Conservation (phyloP, 2,888 invertebrate genomes). For the Proisotoma minuta region DNA sequence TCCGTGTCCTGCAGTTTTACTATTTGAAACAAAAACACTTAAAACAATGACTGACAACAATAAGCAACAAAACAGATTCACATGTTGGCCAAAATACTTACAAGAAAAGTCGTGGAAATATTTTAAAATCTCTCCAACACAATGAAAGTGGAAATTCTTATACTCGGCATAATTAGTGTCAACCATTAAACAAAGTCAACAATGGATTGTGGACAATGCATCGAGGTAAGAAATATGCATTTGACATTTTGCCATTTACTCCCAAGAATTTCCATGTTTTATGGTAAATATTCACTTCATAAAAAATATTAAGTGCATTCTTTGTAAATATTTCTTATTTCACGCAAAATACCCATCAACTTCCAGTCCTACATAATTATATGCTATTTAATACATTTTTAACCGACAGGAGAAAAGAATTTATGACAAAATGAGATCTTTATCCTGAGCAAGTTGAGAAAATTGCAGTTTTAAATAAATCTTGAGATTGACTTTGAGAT, state of each 20-base stretch:
- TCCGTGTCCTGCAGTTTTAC: slow-evolving; percentile 8
- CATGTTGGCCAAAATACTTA: too few species aligned
- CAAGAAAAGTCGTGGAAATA: too few species aligned
- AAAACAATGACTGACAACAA: too few species aligned
- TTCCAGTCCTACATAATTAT: neutral
- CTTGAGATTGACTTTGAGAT: neutral
- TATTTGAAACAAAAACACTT: neutral
- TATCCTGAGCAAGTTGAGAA: too few species aligned
- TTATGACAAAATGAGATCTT: too few species aligned
- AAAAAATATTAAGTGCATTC: neutral
- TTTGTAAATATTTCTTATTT: too few species aligned
- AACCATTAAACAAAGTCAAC: too few species aligned
- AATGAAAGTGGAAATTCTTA: too few species aligned
- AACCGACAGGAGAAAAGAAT: neutral
- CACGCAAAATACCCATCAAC: slow-evolving; percentile 3
- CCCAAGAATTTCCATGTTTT: too few species aligned
- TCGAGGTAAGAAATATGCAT: neutral
- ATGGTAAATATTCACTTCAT: neutral
- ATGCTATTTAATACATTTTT: neutral
- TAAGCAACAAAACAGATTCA: too few species aligned
- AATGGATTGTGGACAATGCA: neutral
- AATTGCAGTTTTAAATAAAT: neutral
- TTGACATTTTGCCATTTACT: slow-evolving; percentile 3
- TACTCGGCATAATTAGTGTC: too few species aligned
- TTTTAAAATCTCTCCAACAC: too few species aligned